Evolutionary conservation across 2,113 vertebrate species (phyloP).

Genomic region (Malurus alboscapulatus): DNA sequence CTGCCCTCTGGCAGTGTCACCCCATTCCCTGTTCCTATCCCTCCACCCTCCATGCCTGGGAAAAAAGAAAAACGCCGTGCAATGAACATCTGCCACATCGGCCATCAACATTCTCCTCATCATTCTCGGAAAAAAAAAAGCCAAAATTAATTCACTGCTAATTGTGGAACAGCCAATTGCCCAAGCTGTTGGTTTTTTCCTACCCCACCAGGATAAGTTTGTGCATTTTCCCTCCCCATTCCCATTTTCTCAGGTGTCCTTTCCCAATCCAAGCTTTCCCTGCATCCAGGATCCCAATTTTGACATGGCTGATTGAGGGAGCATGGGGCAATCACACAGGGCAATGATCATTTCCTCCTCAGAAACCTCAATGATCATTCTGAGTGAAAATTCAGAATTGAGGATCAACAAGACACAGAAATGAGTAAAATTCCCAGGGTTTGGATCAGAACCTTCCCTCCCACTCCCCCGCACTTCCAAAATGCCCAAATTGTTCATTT

Average conservation of each 20-base stretch:
- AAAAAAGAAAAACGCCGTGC: not conserved
- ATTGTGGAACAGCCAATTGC: not conserved
- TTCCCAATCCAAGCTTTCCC: not conserved
- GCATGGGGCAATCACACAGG: not conserved
- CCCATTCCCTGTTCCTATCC: not conserved
- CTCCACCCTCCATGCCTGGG: not conserved
- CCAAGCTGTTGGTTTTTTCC: not conserved
- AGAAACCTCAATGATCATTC: constrained; percentile 6
- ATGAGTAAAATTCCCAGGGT: not conserved
- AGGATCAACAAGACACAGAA: not conserved
- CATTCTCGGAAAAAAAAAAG: not conserved
- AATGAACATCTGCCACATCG: fast-evolving
- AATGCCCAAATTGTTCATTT: not conserved
- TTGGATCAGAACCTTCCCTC: not conserved
- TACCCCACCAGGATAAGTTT: fast-evolving
- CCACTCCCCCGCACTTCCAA: not conserved
- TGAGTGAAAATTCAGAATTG: not conserved
- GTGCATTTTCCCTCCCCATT: not conserved
- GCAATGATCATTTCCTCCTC: not conserved
- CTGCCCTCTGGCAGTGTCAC: not conserved
- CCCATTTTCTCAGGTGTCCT: not conserved
- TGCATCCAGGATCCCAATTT: not conserved
- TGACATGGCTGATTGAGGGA: not conserved
- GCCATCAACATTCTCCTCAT: not conserved
- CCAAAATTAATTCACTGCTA: not conserved